These are phyloP conservation scores for Chymomyza caudatula DNA, from an alignment of 2,888 invertebrate species.

Conservation along the genomic window DNA sequence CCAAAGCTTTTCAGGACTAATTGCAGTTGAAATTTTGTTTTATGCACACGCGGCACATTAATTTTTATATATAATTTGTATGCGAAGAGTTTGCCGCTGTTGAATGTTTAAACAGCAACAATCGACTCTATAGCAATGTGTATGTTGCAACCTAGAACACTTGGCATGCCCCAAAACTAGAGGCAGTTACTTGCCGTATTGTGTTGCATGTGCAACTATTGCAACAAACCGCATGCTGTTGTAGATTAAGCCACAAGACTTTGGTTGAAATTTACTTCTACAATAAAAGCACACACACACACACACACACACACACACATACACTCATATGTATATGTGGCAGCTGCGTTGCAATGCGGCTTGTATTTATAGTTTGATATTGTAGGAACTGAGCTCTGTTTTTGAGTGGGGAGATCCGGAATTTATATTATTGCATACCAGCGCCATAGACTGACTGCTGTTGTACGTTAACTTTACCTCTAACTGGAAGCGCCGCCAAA, in stretches of 20 bases:
- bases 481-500: not conserved
- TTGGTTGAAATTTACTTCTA: constrained; percentile 39
- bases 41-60: constrained; percentile 62
- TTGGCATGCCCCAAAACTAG: not conserved
- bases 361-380: constrained; percentile 16
- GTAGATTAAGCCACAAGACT: constrained; percentile 49
- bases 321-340: constrained; percentile 4
- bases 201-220: constrained; percentile 4
- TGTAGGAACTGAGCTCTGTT: constrained; percentile 6
- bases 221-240: constrained; percentile 37
- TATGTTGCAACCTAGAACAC: not conserved
- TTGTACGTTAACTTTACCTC: not conserved
- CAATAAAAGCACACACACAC: constrained; percentile 32
- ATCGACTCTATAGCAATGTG: not conserved
- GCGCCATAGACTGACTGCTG: constrained; percentile 32
- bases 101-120: not conserved
- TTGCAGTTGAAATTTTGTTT: constrained; percentile 69
- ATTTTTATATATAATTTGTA: constrained; percentile 42
- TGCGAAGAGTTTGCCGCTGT: not conserved
- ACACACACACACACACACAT: not conserved
- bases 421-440: constrained; percentile 65
- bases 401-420: constrained; percentile 33
- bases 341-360: not conserved
- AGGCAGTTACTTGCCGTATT: no score
- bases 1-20: constrained; percentile 47